Evolutionary conservation across 2,888 invertebrate genomes (phyloP).

Genomic region (Autographa pulchrina): DNA sequence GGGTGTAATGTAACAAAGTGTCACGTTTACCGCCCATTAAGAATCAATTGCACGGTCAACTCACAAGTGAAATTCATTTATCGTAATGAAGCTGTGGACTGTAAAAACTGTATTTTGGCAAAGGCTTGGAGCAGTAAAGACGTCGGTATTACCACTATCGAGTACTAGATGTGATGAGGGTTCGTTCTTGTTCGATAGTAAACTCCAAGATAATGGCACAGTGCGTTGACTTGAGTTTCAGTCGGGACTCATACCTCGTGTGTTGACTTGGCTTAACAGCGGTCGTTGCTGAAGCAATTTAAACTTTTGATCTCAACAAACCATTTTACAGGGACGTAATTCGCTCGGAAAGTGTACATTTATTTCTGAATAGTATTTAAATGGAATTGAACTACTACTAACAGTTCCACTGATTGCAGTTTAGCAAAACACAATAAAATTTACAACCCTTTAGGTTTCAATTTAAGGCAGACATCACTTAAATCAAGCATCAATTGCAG

Average conservation of each 20-base stretch:
- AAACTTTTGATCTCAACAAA: constrained; percentile 64
- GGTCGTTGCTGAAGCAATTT: constrained; percentile 57
- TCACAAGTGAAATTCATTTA: constrained; percentile 42
- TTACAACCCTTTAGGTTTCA: background rate
- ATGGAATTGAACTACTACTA: constrained; percentile 7
- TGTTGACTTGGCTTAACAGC: constrained; percentile 56
- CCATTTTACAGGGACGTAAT: constrained; percentile 55
- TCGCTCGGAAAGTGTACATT: constrained; percentile 49
- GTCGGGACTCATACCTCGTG: constrained; percentile 43
- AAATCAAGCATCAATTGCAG: background rate
- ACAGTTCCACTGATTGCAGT: background rate
- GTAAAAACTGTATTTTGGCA: constrained; percentile 59
- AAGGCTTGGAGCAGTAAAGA: constrained; percentile 75
- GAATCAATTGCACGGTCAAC: constrained; percentile 55
- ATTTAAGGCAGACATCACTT: background rate
- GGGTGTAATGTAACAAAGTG: constrained; percentile 50
- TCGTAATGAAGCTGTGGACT: constrained; percentile 52
- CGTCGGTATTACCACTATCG: constrained; percentile 74
- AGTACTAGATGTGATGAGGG: constrained; percentile 69
- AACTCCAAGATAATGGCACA: constrained; percentile 62
- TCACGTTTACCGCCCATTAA: constrained; percentile 55
- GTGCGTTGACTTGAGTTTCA: constrained; percentile 70
- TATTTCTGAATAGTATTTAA: constrained; percentile 30
- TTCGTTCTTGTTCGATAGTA: constrained; percentile 65
- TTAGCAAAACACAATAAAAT: background rate